phyloP scores from a whole-genome alignment of 2,888 invertebrate genomes.

The Dysmachus trigonus region DNA sequence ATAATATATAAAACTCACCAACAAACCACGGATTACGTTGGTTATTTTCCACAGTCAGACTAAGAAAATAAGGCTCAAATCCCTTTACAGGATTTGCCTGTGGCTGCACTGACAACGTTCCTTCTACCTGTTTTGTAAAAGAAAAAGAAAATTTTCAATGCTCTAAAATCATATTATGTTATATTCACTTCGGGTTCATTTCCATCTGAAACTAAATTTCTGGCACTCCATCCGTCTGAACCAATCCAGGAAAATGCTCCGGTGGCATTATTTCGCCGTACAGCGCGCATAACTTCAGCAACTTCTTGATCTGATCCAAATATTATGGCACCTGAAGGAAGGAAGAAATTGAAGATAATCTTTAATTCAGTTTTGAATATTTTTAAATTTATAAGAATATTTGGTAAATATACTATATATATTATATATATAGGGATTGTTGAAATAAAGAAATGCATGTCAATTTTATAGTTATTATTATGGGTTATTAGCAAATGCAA shows the following conservation, averaged over 20 bases:
- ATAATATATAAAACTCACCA: slow-evolving; percentile 73
- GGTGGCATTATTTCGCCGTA: slow-evolving; percentile 85
- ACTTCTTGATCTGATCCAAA: slow-evolving; percentile 98
- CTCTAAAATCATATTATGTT: slow-evolving; percentile 52
- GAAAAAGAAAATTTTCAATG: slow-evolving; percentile 2
- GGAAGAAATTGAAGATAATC: not conserved
- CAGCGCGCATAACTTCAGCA: slow-evolving; percentile 93
- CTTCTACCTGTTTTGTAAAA: slow-evolving; percentile 70
- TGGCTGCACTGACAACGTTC: slow-evolving; percentile 95
- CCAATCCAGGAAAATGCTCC: slow-evolving; percentile 95
- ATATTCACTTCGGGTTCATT: slow-evolving; percentile 80
- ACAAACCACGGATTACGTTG: slow-evolving; percentile 95
- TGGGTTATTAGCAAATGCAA: no score
- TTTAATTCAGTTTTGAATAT: no score
- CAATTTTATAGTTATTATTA: no score
- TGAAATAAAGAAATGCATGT: no score
- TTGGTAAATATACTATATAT: no score
- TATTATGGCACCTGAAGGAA: slow-evolving; percentile 83
- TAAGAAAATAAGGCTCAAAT: slow-evolving; percentile 87
- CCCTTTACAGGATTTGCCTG: slow-evolving; percentile 89
- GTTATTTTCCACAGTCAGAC: slow-evolving; percentile 85
- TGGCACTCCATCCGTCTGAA: slow-evolving; percentile 94
- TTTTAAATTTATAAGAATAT: no score
- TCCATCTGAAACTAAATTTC: slow-evolving; percentile 84
- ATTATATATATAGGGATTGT: no score